These are phyloP conservation scores for Dromococcyx pavoninus DNA, from an alignment of 2,797 vertebrate species.

Conservation along the genomic window DNA sequence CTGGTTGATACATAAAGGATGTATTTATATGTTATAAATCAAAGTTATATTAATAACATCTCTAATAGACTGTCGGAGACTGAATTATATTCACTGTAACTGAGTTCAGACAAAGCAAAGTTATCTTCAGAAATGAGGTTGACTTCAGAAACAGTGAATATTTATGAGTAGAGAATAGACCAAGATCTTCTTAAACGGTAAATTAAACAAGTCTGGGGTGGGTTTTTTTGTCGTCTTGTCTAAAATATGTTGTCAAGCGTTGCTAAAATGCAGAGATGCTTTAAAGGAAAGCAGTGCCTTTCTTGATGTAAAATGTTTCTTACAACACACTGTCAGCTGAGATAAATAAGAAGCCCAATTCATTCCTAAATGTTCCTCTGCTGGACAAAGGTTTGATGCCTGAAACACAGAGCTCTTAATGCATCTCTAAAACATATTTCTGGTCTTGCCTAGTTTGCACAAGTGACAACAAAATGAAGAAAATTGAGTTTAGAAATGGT, in stretches of 20 bases:
- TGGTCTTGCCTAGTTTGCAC: background rate
- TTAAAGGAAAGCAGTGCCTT: background rate
- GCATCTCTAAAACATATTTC: background rate
- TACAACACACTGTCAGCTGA: background rate
- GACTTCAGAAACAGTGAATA: background rate
- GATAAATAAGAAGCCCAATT: background rate
- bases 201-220: background rate
- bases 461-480: background rate
- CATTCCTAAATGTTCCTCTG: background rate
- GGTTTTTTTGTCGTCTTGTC: background rate
- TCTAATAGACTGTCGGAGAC: background rate
- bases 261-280: background rate
- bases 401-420: background rate
- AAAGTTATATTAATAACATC: constrained; percentile 11
- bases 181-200: background rate
- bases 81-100: background rate
- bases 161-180: background rate
- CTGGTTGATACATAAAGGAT: background rate
- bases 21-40: constrained; percentile 15
- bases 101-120: background rate
- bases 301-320: background rate
- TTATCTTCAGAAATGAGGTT: background rate
- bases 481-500: background rate
- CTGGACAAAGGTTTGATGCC: background rate
- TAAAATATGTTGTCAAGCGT: background rate